phyloP scores from a whole-genome alignment of 2,797 vertebrate genomes.

The Pachyuromys duprasi region DNA sequence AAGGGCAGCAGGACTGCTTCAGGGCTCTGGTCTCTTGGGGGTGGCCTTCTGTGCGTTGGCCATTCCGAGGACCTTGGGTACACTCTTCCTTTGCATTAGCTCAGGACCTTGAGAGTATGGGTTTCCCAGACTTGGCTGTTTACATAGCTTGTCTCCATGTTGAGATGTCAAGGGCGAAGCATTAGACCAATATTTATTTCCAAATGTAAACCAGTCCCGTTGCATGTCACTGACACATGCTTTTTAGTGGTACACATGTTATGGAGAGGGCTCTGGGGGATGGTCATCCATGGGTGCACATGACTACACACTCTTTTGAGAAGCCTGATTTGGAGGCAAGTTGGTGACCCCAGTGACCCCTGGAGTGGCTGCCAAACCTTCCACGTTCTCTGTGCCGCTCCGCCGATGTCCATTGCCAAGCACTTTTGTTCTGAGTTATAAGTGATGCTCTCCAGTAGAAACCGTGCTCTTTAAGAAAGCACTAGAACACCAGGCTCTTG shows the following conservation, averaged over 20 bases:
- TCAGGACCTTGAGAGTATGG: slow-evolving; percentile 5
- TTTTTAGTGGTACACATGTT: background rate
- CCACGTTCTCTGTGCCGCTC: background rate
- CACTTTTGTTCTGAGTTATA: background rate
- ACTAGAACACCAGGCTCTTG: background rate
- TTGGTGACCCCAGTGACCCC: background rate
- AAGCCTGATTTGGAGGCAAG: background rate
- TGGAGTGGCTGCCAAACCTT: background rate
- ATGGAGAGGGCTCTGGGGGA: background rate
- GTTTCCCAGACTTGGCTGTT: slow-evolving; percentile 55
- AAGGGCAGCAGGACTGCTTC: background rate
- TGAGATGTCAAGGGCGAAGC: background rate
- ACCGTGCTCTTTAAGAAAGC: background rate
- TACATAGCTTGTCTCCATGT: slow-evolving; percentile 66
- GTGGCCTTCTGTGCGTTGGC: background rate
- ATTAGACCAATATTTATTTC: slow-evolving; percentile 58
- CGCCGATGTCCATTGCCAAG: background rate
- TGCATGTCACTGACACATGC: background rate
- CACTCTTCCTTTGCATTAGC: background rate
- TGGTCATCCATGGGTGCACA: background rate
- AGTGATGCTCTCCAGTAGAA: slow-evolving; percentile 36
- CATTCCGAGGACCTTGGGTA: background rate
- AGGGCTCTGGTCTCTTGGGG: background rate
- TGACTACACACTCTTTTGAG: background rate
- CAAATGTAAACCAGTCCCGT: slow-evolving; percentile 53